These are phyloP conservation scores for Cervus canadensis DNA, from an alignment of 2,113 vertebrate species.

Conservation along the genomic window DNA sequence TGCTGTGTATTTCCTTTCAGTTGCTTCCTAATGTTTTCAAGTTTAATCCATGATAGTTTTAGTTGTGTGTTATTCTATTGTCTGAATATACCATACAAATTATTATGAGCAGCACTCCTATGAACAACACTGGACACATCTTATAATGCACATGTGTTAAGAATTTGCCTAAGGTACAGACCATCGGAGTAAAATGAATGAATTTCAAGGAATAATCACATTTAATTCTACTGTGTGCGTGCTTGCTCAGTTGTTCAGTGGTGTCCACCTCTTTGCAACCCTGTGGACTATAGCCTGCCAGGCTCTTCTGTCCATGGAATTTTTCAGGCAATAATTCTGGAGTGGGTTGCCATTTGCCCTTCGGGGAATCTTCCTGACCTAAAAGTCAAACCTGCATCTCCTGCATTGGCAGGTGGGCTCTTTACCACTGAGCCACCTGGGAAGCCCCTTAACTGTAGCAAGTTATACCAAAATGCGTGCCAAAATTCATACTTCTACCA, in stretches of 20 bases:
- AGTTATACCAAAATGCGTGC: background rate
- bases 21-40: conserved; percentile 1
- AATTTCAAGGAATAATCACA: background rate
- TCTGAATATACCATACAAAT: background rate
- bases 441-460: background rate
- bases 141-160: background rate
- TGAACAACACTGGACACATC: background rate
- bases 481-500: background rate
- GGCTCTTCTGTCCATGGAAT: background rate
- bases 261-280: background rate
- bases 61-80: background rate
- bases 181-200: background rate
- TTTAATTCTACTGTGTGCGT: background rate
- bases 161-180: background rate
- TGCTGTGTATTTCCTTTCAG: background rate
- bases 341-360: background rate
- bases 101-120: background rate
- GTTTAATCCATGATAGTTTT: background rate
- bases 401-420: background rate
- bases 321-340: background rate
- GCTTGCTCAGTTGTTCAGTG: background rate
- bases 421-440: background rate
- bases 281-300: background rate
- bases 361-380: background rate
- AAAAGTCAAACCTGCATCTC: background rate